phyloP scores from a whole-genome alignment of 2,888 invertebrate genomes.

The Dolichomitus sp. region DNA sequence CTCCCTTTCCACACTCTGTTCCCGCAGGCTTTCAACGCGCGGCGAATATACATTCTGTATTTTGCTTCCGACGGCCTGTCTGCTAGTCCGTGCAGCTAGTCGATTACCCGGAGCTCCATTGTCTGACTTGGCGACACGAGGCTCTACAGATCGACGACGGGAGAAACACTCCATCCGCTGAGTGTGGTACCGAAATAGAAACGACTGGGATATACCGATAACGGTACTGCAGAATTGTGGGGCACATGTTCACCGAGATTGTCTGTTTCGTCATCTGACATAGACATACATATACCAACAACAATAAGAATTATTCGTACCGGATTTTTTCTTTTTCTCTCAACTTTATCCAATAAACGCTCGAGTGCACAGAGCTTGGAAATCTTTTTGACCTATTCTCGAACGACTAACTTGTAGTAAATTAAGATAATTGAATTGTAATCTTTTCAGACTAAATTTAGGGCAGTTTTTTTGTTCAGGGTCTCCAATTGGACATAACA shows the following conservation, averaged over 20 bases:
- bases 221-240: slow-evolving; percentile 16
- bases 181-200: slow-evolving; percentile 27
- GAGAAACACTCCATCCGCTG: slow-evolving; percentile 21
- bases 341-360: neutral
- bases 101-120: slow-evolving; percentile 35
- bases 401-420: neutral
- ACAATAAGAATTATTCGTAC: neutral
- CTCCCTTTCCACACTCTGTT: neutral
- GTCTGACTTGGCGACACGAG: slow-evolving; percentile 19
- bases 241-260: neutral
- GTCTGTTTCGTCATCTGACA: neutral
- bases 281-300: neutral
- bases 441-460: neutral
- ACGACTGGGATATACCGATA: slow-evolving; percentile 34
- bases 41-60: slow-evolving; percentile 15
- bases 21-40: slow-evolving; percentile 2
- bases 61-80: slow-evolving; percentile 13
- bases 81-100: slow-evolving; percentile 11
- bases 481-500: neutral
- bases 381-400: neutral
- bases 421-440: neutral
- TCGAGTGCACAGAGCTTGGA: neutral
- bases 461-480: neutral
- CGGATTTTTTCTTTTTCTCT: neutral
- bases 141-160: slow-evolving; percentile 26